phyloP scores from a whole-genome alignment of 1,140 invertebrate genomes.

The Drosophila neocordata region DNA sequence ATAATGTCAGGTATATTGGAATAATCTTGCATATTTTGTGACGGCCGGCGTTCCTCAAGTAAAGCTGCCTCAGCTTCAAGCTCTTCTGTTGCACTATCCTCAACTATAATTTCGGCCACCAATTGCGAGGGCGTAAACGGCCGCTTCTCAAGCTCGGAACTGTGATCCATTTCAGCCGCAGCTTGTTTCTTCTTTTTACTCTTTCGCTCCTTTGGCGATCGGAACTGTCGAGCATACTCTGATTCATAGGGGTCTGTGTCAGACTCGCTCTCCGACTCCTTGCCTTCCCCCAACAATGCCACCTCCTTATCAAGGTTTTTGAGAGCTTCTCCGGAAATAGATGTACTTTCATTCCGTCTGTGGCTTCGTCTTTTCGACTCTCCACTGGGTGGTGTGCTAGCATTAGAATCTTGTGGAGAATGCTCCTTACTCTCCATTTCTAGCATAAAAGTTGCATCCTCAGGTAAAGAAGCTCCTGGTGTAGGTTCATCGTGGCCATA shows the following conservation, averaged over 20 bases:
- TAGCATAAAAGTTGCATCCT: constrained; percentile 69
- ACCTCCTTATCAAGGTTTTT: constrained; percentile 71
- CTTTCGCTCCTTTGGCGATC: constrained; percentile 72
- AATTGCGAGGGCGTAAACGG: constrained; percentile 80
- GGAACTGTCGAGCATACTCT: constrained; percentile 80
- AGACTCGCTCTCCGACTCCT: constrained; percentile 79
- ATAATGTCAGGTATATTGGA: constrained; percentile 87
- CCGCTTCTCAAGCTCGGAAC: constrained; percentile 71
- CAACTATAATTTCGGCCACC: constrained; percentile 83
- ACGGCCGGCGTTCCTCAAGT: constrained; percentile 82
- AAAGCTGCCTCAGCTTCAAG: constrained; percentile 82
- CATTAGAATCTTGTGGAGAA: constrained; percentile 82
- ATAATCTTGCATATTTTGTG: constrained; percentile 82
- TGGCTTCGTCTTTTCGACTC: constrained; percentile 84
- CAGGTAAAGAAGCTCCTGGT: constrained; percentile 53
- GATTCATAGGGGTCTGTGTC: constrained; percentile 82
- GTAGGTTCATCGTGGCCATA: constrained; percentile 81
- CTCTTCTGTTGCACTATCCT: constrained; percentile 85
- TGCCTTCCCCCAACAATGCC: constrained; percentile 58
- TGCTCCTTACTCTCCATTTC: constrained; percentile 83
- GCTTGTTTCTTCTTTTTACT: constrained; percentile 76
- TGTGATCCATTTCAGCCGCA: constrained; percentile 77
- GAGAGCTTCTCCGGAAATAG: constrained; percentile 71
- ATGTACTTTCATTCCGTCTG: constrained; percentile 84
- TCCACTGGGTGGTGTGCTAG: constrained; percentile 84